Base-by-base conservation (phyloP, 2,797 vertebrate species). In the Poecilia wingei region DNA sequence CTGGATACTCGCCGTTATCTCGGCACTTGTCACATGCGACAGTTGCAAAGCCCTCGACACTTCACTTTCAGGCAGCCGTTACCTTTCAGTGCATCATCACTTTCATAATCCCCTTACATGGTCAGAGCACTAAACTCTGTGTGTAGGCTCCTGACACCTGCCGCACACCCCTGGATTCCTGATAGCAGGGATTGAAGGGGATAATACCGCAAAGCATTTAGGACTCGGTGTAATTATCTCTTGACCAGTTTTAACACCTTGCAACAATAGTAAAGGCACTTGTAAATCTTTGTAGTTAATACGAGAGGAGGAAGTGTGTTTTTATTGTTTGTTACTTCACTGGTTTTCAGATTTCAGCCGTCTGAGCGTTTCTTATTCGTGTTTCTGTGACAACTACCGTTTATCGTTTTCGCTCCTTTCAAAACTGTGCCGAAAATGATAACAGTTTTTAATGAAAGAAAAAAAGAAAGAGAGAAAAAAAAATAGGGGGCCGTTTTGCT, bases 21-120 rank as follows among this genome's bases (percentile, higher is more conserved):
- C 87, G 74, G 76, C 91, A 91, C 87, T 89, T 94, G 92, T 86
- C 91, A 93, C 84, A 80, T 89, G 78, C 91, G 91, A 92, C 94
- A 93, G 92, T 87, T 47, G 91, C 89, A 92, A 90, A 94, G 90
- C 92, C 84, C 86, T 79, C 86, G 91, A 93, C 91, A 87, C 92
- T 93, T 93, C 90, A 94, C 89, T 93, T 92, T 93, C 88, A 88
- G 92, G 91, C 93, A 91, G 89, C 88, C 89, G 92, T 90, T 94
- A 93, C 89, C 92, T 94, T 94, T 94, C 92, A 94, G 88, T 91
- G 82, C 93, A 93, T 94, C 95, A 95, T 95, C 95, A 95, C 87
- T 94, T 95, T 94, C 89, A 88, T 94, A 96, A 94, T 95, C 94
- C 93, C 92, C 92, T 95, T 93, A 94, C 89, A 90, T 91, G 92